Evolutionary conservation across 2,888 invertebrate genomes (phyloP).

Genomic region (Bombyx huttoni): DNA sequence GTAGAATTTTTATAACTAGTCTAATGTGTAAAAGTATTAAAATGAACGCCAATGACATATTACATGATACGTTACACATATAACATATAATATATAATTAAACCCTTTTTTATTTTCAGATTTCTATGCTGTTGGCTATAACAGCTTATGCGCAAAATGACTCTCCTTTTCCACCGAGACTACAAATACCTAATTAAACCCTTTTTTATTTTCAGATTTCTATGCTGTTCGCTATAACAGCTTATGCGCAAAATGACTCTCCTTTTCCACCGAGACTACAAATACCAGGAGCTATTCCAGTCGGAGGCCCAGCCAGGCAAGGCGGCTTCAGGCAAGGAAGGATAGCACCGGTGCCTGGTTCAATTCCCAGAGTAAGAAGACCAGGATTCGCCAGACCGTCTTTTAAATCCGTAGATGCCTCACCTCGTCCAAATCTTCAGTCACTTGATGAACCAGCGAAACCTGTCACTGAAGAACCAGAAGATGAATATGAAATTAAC

Average conservation of each 20-base stretch:
- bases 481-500: slow-evolving; percentile 73
- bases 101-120: slow-evolving; percentile 32
- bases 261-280: slow-evolving; percentile 76
- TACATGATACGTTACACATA: too few species aligned
- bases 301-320: slow-evolving; percentile 41
- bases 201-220: slow-evolving; percentile 54
- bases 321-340: slow-evolving; percentile 57
- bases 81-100: not conserved
- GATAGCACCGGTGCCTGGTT: slow-evolving; percentile 32
- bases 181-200: slow-evolving; percentile 78
- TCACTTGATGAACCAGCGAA: slow-evolving; percentile 69
- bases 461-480: slow-evolving; percentile 78
- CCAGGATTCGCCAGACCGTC: slow-evolving; percentile 57
- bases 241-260: slow-evolving; percentile 61
- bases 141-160: slow-evolving; percentile 68
- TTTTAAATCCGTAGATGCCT: slow-evolving; percentile 58
- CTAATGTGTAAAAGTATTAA: too few species aligned
- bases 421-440: slow-evolving; percentile 56
- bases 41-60: too few species aligned
- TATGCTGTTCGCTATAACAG: slow-evolving; percentile 66
- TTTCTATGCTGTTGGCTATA: slow-evolving; percentile 64
- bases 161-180: slow-evolving; percentile 74
- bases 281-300: slow-evolving; percentile 76
- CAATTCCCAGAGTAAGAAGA: slow-evolving; percentile 42
- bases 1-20: too few species aligned